phyloP scores from a whole-genome alignment of 2,888 invertebrate species.

The Cheilosia scutellata region DNA sequence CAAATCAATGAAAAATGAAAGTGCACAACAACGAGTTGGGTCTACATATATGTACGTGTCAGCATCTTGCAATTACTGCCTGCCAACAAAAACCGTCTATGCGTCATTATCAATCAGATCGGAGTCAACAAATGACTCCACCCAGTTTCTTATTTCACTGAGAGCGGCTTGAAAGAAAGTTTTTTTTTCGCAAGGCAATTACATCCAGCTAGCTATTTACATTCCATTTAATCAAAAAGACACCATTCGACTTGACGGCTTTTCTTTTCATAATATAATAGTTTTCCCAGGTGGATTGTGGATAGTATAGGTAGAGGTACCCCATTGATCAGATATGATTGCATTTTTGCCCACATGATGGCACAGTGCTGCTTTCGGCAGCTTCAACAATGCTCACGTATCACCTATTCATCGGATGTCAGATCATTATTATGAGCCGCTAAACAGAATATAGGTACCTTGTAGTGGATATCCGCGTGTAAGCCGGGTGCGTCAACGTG shows the following conservation, averaged over 20 bases:
- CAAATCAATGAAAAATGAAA: constrained; percentile 71
- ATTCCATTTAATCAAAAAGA: constrained; percentile 34
- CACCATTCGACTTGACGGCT: constrained; percentile 18
- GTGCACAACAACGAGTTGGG: constrained; percentile 5
- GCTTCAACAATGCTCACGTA: not conserved
- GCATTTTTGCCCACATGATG: constrained; percentile 21
- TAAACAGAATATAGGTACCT: constrained; percentile 10
- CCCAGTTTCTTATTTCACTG: constrained; percentile 41
- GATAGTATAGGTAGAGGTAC: not conserved
- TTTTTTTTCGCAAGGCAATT: constrained; percentile 33
- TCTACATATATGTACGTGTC: constrained; percentile 34
- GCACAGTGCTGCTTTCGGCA: not conserved
- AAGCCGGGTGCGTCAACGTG: not conserved
- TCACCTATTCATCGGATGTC: constrained; percentile 17
- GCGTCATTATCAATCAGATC: constrained; percentile 64
- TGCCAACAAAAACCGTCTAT: constrained; percentile 49
- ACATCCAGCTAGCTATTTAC: constrained; percentile 26
- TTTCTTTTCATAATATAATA: constrained; percentile 30
- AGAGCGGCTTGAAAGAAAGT: constrained; percentile 55
- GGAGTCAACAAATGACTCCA: constrained; percentile 55
- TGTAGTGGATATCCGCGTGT: constrained; percentile 31
- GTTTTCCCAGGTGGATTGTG: constrained; percentile 18
- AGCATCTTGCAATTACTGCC: constrained; percentile 59
- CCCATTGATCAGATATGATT: constrained; percentile 8
- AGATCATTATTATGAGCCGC: constrained; percentile 12